phyloP scores from a whole-genome alignment of 2,888 invertebrate genomes.

The Athalia rosae region DNA sequence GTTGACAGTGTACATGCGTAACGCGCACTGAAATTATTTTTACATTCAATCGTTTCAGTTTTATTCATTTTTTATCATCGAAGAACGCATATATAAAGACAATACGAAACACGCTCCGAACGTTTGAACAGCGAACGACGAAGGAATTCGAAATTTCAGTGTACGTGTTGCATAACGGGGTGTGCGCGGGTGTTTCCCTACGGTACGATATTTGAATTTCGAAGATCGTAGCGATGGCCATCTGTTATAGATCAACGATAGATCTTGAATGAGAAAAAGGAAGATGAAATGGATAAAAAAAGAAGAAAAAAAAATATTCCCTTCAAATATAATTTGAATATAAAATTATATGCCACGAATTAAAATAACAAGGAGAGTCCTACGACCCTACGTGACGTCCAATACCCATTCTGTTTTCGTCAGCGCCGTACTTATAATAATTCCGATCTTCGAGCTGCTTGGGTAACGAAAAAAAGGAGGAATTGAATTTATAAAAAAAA shows the following conservation, averaged over 20 bases:
- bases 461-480: too few species aligned
- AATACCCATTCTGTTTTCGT: background rate
- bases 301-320: too few species aligned
- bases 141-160: background rate
- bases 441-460: too few species aligned
- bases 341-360: conserved; percentile 39
- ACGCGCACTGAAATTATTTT: too few species aligned
- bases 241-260: conserved; percentile 26
- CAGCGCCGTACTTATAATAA: background rate
- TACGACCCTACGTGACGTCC: background rate
- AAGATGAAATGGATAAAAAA: too few species aligned
- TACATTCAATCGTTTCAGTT: too few species aligned
- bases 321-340: conserved; percentile 34
- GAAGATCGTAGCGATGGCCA: background rate
- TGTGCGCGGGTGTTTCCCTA: too few species aligned
- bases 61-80: too few species aligned
- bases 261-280: background rate
- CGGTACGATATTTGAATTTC: background rate
- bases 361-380: conserved; percentile 20
- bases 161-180: background rate
- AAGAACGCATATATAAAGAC: too few species aligned
- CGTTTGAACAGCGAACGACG: background rate
- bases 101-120: background rate
- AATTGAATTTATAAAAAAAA: too few species aligned
- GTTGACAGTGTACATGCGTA: too few species aligned